Percentiles rank a stretch among this genome's conserved stretches.
These are phyloP conservation scores for Hydrozoanthus gracilis DNA, from an alignment of 92 coral and sea anemone genomes.

Conservation along the genomic window DNA sequence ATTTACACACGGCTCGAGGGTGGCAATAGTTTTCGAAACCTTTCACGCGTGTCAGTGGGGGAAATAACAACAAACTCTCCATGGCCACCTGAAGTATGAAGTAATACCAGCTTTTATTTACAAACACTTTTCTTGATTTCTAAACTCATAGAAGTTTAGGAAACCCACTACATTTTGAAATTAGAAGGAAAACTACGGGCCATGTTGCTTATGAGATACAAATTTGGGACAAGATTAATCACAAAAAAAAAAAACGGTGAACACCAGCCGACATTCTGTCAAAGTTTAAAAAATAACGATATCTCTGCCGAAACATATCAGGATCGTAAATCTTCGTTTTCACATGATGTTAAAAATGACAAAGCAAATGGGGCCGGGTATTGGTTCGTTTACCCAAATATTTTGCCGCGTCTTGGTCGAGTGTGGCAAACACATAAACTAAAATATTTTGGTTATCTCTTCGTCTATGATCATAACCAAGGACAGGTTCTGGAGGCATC, in stretches of 20 bases:
- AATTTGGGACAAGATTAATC: neutral
- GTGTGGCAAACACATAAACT: constrained; percentile 17
- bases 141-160: neutral
- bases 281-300: too few relatives aligned
- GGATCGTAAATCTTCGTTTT: neutral
- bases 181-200: neutral
- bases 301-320: neutral
- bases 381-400: constrained; percentile 21
- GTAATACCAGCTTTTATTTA: constrained; percentile 46
- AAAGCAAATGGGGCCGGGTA: neutral
- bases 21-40: constrained; percentile 41
- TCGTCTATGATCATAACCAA: constrained; percentile 27
- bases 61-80: neutral
- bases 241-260: neutral
- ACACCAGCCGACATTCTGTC: neutral
- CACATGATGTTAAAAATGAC: neutral
- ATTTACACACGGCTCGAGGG: constrained; percentile 28
- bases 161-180: neutral
- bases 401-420: neutral
- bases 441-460: constrained; percentile 27
- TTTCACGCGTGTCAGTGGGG: constrained; percentile 35
- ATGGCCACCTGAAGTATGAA: constrained; percentile 39
- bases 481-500: constrained; percentile 7
- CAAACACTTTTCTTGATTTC: constrained; percentile 26
- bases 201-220: neutral